Evolutionary conservation across 2,797 vertebrate genomes (phyloP).

Genomic region (Clarias pachynema): DNA sequence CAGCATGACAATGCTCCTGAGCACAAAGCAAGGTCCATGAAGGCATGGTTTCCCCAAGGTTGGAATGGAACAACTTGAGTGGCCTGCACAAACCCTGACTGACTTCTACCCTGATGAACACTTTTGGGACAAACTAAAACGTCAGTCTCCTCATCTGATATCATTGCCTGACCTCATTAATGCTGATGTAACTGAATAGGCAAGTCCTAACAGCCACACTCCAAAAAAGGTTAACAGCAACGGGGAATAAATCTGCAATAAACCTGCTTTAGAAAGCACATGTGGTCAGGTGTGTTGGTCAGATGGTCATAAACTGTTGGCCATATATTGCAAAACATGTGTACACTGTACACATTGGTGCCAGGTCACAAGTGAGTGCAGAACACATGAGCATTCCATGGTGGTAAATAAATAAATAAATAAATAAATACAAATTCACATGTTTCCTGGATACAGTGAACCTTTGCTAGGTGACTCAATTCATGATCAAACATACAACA

Average conservation of each 20-base stretch:
- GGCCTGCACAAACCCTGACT: not conserved
- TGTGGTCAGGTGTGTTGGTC: not conserved
- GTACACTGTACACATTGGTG: not conserved
- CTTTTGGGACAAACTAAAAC: not conserved
- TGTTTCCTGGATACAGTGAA: not conserved
- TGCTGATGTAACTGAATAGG: not conserved
- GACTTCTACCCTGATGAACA: not conserved
- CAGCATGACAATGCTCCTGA: not conserved
- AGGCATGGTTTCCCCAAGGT: not conserved
- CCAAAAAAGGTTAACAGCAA: not conserved
- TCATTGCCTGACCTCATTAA: not conserved
- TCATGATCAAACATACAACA: slow-evolving; percentile 31
- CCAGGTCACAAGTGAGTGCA: slow-evolving; percentile 8
- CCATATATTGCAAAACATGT: not conserved
- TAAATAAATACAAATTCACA: not conserved
- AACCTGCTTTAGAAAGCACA: not conserved
- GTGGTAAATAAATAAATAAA: not conserved
- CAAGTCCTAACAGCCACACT: not conserved
- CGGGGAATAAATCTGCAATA: no score
- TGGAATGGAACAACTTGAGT: not conserved
- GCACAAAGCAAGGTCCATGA: not conserved
- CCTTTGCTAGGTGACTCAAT: slow-evolving; percentile 12
- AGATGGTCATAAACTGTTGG: not conserved
- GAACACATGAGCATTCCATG: slow-evolving; percentile 2
- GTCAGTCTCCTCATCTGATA: not conserved